Evolutionary conservation across 2,888 invertebrate species (phyloP).

Genomic region (Sphecodes monilicornis): DNA sequence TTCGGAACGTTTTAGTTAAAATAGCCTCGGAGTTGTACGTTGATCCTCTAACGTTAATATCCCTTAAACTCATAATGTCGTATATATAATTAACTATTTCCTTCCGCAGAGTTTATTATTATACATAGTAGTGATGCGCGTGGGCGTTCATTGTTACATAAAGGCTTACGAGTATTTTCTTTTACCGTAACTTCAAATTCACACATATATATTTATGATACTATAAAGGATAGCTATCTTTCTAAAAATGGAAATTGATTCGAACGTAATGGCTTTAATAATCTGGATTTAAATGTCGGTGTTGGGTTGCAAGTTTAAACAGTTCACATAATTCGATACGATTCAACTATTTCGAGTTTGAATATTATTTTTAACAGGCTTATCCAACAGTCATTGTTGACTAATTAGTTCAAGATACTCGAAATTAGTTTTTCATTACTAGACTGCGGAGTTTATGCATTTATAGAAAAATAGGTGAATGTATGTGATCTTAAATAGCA

Average conservation of each 20-base stretch:
- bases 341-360: not conserved
- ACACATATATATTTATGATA: not conserved
- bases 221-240: not conserved
- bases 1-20: not conserved
- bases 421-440: too few species aligned
- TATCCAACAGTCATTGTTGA: too few species aligned
- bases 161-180: not conserved
- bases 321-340: too few species aligned
- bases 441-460: too few species aligned
- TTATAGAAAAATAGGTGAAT: too few species aligned
- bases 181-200: not conserved
- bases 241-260: not conserved
- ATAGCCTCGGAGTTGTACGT: not conserved
- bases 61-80: slow-evolving; percentile 2
- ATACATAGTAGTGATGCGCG: not conserved
- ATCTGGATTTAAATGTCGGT: too few species aligned
- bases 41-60: slow-evolving; percentile 1
- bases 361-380: not conserved
- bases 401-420: too few species aligned
- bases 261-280: not conserved
- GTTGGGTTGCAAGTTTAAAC: not conserved
- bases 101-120: slow-evolving; percentile 14
- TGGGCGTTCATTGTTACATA: slow-evolving; percentile 4
- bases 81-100: slow-evolving; percentile 6
- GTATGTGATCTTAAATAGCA: too few species aligned